Evolutionary conservation across 2,113 vertebrate species (phyloP), one percentile per base, ranked within the genome.

Genomic region (Phocoena sinus): DNA sequence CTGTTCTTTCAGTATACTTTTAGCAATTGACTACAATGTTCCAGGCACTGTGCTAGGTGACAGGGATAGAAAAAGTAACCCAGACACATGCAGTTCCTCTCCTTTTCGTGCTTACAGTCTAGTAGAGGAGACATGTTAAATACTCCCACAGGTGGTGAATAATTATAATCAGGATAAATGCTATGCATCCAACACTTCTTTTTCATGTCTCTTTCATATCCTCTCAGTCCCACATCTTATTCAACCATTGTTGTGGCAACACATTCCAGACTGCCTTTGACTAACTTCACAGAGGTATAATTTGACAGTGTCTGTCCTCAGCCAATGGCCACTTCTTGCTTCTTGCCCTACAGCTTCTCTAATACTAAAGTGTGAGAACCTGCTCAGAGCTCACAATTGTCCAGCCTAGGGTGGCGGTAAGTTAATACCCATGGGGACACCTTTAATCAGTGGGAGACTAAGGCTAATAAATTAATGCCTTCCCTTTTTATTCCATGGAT

Each of bases 391-490:
- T 95, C 89, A 65, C 50, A 80, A 18, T 95, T 82, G 74, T 33
- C 82, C 23, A 73, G 13, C 67, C 56, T 44, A 73, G 81, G 86
- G 73, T 44, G 18, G 6, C 14, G 25, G 3, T 44, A 68, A 91
- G 65, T 68, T 85, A 77, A 93, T 10, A 67, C 77, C 31, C 31
- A n/a, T 6, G n/a, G 33, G 82, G 60, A 38, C 17, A 38, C 23
- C 60, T 95, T 86, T 77, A 86, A 93, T 85, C 67, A 88, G 3
- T 56, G 62, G 74, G 33, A 81, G 38, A 82, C 53, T 5, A 31
- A 97, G 31, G 73, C 36, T 86, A 89, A 79, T 90, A 89, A 94
- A 73, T 77, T 25, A 97, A 80, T 65, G 6, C 53, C 50, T 89
- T 58, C 12, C 28, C 15, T 20, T 94, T 91, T 82, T 70, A 53